phyloP scores from a whole-genome alignment of 1,140 invertebrate species.

The Parapsyche elsis region DNA sequence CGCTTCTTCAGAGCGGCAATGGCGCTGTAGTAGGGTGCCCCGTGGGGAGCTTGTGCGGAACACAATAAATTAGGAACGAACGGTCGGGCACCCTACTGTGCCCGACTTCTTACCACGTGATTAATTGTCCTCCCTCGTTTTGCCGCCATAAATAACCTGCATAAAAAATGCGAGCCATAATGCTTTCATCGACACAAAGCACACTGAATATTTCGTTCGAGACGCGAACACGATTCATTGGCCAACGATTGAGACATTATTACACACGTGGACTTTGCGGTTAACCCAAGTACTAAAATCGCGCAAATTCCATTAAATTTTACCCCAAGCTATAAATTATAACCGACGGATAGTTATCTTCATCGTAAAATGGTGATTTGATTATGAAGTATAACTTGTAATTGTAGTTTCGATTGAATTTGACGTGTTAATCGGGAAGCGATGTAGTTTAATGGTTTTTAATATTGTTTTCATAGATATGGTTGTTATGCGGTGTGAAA shows the following conservation, averaged over 20 bases:
- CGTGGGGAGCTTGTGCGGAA: conserved; percentile 17
- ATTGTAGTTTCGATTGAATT: neutral
- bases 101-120: conserved; percentile 53
- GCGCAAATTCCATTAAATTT: too few species aligned
- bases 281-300: too few species aligned
- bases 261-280: too few species aligned
- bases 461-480: too few species aligned
- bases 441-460: too few species aligned
- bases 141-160: conserved; percentile 49
- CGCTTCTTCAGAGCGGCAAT: neutral
- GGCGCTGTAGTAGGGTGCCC: conserved; percentile 8
- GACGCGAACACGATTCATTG: neutral
- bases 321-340: too few species aligned
- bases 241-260: neutral
- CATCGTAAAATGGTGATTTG: too few species aligned
- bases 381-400: too few species aligned
- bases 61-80: conserved; percentile 39
- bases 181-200: conserved; percentile 54
- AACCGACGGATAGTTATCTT: too few species aligned
- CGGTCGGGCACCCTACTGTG: conserved; percentile 48
- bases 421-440: too few species aligned
- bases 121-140: conserved; percentile 48
- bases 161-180: conserved; percentile 52
- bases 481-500: neutral
- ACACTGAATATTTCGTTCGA: conserved; percentile 21